Evolutionary conservation across 2,797 vertebrate genomes (phyloP).

Genomic region (Chaenodraco wilsoni): DNA sequence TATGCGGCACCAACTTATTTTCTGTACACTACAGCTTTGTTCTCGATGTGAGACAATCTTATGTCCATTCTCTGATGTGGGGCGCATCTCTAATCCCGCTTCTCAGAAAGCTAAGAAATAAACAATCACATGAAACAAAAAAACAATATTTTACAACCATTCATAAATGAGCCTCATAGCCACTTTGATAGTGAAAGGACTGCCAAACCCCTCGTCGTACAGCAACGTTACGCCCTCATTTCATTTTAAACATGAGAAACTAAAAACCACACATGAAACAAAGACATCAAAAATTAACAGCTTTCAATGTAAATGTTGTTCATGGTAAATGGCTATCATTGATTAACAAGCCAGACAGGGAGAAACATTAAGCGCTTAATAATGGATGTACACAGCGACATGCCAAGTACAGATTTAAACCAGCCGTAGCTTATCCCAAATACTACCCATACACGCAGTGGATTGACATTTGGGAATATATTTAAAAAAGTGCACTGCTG

Average conservation of each 20-base stretch:
- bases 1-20: conserved; percentile 72
- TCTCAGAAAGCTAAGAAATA: conserved; percentile 76
- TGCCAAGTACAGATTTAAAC: conserved; percentile 49
- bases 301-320: conserved; percentile 64
- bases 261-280: conserved; percentile 47
- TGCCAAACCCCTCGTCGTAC: conserved; percentile 46
- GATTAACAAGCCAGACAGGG: conserved; percentile 63
- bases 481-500: conserved; percentile 68
- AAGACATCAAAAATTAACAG: conserved; percentile 51
- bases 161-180: conserved; percentile 62
- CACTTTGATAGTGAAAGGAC: conserved; percentile 59
- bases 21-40: conserved; percentile 83
- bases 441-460: conserved; percentile 22
- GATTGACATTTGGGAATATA: conserved; percentile 19
- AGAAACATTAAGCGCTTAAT: conserved; percentile 67
- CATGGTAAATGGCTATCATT: conserved; percentile 58
- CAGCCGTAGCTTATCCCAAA: conserved; percentile 39
- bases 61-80: conserved; percentile 63
- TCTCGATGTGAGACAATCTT: conserved; percentile 76
- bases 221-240: conserved; percentile 43
- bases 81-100: conserved; percentile 64
- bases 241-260: conserved; percentile 38
- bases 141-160: conserved; percentile 78
- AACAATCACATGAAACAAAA: conserved; percentile 64
- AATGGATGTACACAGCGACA: conserved; percentile 60